A percentile compares a stretch with the other conserved stretches of the same genome.
Conservation (phyloP, 1,140 invertebrate genomes). For the Galleria mellonella region DNA sequence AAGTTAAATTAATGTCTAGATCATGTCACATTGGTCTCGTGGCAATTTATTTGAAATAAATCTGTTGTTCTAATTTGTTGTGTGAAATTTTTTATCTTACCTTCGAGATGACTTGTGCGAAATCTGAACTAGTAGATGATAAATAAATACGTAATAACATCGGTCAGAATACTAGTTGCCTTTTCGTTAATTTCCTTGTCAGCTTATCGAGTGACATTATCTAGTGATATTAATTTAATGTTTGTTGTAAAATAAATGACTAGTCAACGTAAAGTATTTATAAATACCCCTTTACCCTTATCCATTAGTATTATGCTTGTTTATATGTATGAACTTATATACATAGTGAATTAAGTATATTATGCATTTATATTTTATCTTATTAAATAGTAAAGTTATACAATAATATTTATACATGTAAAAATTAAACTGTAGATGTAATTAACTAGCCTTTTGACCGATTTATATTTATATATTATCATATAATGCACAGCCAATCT, state of each 20-base stretch:
- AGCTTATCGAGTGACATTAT: constrained; percentile 69
- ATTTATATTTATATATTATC: constrained; percentile 61
- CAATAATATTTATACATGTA: constrained; percentile 36
- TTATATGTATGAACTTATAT: constrained; percentile 27
- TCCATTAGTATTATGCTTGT: constrained; percentile 24
- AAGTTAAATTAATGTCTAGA: constrained; percentile 74
- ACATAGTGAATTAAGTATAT: constrained; percentile 8
- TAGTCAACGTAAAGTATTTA: constrained; percentile 64
- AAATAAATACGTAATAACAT: constrained; percentile 12
- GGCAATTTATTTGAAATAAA: constrained; percentile 73
- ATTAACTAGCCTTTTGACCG: constrained; percentile 70
- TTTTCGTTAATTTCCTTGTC: constrained; percentile 27
- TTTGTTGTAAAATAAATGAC: constrained; percentile 52
- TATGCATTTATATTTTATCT: constrained; percentile 9
- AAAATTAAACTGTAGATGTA: constrained; percentile 35
- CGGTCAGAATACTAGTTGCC: constrained; percentile 64
- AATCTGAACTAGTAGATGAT: too few relatives aligned
- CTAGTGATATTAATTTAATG: constrained; percentile 74
- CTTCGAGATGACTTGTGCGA: constrained; percentile 56
- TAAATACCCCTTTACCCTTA: constrained; percentile 32
- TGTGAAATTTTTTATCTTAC: constrained; percentile 62
- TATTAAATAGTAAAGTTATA: constrained; percentile 24
- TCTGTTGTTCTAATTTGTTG: constrained; percentile 66
- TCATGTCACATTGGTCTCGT: constrained; percentile 71
- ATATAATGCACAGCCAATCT: constrained; percentile 53